Conservation (phyloP, 2,888 invertebrate genomes). For the Apomyelois bistriatella region DNA sequence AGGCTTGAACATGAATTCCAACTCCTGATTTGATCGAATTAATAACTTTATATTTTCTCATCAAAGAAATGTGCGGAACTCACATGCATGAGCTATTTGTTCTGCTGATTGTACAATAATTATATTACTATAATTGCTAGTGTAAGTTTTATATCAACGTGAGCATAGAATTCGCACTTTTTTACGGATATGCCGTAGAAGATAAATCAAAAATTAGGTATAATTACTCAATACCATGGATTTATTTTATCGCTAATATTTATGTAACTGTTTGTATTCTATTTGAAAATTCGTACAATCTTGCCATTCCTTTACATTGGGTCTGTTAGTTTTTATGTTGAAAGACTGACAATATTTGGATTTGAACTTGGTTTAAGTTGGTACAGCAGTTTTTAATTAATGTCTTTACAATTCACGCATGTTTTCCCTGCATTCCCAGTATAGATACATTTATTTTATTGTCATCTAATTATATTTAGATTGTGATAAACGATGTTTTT, state of each 20-base stretch:
- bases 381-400: background rate
- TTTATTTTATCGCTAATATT: background rate
- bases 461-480: background rate
- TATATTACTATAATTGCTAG: constrained; percentile 17
- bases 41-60: too few species aligned
- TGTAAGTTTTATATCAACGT: constrained; percentile 30
- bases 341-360: constrained; percentile 1
- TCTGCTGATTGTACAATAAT: constrained; percentile 7
- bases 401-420: background rate
- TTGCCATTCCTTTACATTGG: constrained; percentile 35
- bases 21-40: too few species aligned
- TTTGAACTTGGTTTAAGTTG: background rate
- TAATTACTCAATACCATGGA: constrained; percentile 16
- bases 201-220: constrained; percentile 13
- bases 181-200: constrained; percentile 31
- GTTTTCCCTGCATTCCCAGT: background rate
- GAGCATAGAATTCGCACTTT: constrained; percentile 40
- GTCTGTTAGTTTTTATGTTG: constrained; percentile 1
- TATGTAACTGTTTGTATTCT: background rate
- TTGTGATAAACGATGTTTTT: background rate
- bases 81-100: background rate
- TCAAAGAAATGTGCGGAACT: background rate
- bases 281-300: constrained; percentile 18
- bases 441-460: background rate
- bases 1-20: too few species aligned